phyloP scores from a whole-genome alignment of 2,797 vertebrate genomes.

The Dendrocincla tyrannina region DNA sequence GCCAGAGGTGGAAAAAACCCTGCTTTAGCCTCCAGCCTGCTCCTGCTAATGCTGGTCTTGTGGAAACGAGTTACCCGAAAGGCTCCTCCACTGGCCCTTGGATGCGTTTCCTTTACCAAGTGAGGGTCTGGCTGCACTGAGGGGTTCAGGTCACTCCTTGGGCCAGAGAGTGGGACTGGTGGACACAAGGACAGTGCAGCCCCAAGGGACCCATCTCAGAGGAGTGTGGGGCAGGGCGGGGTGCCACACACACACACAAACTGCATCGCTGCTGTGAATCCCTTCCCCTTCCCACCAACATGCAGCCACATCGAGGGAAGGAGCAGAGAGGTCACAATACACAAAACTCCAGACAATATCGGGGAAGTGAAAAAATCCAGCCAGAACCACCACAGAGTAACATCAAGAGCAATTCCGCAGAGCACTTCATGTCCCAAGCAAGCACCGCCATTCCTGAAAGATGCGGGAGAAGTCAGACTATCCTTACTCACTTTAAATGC shows the following conservation, averaged over 20 bases:
- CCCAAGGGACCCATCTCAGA: fast-evolving
- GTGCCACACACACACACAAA: neutral
- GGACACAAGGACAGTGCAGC: neutral
- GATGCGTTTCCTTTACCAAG: neutral
- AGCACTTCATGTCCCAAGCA: neutral
- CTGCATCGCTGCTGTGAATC: neutral
- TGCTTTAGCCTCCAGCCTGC: neutral
- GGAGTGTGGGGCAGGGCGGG: neutral
- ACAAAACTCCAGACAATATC: neutral
- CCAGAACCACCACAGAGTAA: neutral
- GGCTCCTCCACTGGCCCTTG: neutral
- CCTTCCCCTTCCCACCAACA: neutral
- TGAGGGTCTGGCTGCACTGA: neutral
- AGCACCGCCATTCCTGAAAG: neutral
- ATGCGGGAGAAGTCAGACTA: neutral
- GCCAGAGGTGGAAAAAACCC: neutral
- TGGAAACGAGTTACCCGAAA: neutral
- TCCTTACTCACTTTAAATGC: neutral
- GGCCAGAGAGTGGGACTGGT: fast-evolving
- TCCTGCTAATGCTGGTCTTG: neutral
- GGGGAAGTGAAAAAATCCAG: neutral
- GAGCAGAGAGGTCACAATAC: neutral
- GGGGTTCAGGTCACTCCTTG: neutral
- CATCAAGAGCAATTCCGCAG: neutral
- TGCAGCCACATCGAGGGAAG: fast-evolving